Conservation (phyloP, 2,888 invertebrate species). For the Epirrita christyi region DNA sequence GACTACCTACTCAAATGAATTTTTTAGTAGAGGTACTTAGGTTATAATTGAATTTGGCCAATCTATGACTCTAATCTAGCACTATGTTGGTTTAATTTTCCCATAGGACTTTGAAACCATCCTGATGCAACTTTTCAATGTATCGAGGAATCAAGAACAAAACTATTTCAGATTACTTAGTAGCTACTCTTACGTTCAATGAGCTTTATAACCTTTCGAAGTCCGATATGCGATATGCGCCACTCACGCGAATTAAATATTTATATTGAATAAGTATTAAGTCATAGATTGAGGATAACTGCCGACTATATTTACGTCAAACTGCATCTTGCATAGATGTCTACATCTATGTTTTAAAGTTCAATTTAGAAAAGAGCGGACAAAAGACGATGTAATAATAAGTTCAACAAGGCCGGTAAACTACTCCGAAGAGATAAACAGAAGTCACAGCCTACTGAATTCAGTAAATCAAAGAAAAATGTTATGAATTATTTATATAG, state of each 20-base stretch:
- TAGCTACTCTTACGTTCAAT: slow-evolving; percentile 13
- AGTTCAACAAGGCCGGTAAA: slow-evolving; percentile 23
- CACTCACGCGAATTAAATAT: slow-evolving; percentile 16
- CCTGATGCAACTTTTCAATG: background rate
- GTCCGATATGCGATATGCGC: slow-evolving; percentile 27
- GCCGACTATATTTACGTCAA: slow-evolving; percentile 26
- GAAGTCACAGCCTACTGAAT: slow-evolving; percentile 28
- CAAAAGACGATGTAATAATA: slow-evolving; percentile 20
- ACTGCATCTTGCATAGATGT: slow-evolving; percentile 20
- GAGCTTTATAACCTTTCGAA: slow-evolving; percentile 27
- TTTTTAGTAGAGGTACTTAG: too few species aligned
- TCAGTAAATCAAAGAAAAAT: slow-evolving; percentile 29
- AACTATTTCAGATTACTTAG: slow-evolving; percentile 10
- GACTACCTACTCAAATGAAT: too few species aligned
- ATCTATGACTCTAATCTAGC: too few species aligned
- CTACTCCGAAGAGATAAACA: slow-evolving; percentile 21
- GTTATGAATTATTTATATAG: slow-evolving; percentile 30
- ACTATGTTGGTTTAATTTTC: background rate
- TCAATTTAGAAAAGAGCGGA: slow-evolving; percentile 20
- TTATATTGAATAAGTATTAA: slow-evolving; percentile 24
- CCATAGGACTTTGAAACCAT: background rate
- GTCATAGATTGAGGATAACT: slow-evolving; percentile 22
- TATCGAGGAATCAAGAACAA: slow-evolving; percentile 1
- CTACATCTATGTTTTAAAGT: slow-evolving; percentile 23
- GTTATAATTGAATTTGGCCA: too few species aligned